Evolutionary conservation across 2,113 vertebrate genomes (phyloP).

Genomic region (Plotosus lineatus): DNA sequence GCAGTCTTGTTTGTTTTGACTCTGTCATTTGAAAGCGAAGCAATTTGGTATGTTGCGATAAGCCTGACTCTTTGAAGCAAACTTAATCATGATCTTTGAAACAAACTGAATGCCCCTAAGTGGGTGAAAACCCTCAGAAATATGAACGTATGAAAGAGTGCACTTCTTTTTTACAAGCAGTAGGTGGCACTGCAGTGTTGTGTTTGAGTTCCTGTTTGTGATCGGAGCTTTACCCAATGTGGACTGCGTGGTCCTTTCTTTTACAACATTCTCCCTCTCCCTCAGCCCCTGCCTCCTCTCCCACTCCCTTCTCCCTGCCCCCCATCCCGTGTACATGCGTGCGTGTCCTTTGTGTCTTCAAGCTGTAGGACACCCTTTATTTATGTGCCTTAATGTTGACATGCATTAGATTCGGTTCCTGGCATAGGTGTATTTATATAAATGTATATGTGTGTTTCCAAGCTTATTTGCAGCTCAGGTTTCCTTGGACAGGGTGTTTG

Average conservation of each 20-base stretch:
- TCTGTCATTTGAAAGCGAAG: constrained; percentile 15
- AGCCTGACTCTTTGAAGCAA: constrained; percentile 27
- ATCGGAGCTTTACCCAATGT: constrained; percentile 34
- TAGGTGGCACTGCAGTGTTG: constrained; percentile 73
- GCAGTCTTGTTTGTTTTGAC: constrained; percentile 30
- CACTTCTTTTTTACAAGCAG: constrained; percentile 45
- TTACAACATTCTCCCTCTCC: not conserved
- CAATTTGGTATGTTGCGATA: constrained; percentile 20
- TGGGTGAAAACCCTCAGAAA: not conserved
- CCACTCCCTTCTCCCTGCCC: not conserved
- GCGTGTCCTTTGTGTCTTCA: constrained; percentile 3
- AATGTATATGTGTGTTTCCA: not conserved
- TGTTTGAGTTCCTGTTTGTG: constrained; percentile 22
- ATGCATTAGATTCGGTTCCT: not conserved
- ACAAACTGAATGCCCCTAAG: constrained; percentile 24
- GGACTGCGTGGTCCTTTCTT: constrained; percentile 32
- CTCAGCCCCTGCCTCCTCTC: not conserved
- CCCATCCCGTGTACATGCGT: not conserved
- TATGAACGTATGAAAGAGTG: not conserved
- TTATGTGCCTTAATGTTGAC: not conserved
- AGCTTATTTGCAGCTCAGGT: constrained; percentile 15
- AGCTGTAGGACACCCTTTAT: not conserved
- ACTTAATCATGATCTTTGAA: constrained; percentile 46
- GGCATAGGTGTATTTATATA: not conserved
- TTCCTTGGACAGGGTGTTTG: constrained; percentile 16